phyloP scores from a whole-genome alignment of 2,113 vertebrate species.

The Corvus cornix region DNA sequence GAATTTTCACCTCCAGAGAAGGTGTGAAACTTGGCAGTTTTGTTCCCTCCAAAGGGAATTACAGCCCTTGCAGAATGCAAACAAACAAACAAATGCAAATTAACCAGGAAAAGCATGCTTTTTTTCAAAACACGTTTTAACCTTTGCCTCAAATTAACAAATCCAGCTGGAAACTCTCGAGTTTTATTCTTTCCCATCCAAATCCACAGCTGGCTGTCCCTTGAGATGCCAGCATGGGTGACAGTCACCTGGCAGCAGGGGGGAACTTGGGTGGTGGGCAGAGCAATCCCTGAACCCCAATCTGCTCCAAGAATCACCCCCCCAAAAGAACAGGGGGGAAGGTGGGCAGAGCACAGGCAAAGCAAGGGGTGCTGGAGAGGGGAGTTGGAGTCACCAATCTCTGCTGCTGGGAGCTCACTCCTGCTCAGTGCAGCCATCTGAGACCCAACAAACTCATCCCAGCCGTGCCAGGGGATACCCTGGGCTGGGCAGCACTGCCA shows the following conservation, averaged over 20 bases:
- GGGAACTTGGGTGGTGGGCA: not conserved
- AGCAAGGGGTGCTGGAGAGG: not conserved
- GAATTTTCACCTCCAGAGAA: constrained; percentile 67
- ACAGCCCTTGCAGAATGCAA: constrained; percentile 39
- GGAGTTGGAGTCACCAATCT: not conserved
- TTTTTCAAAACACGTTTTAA: not conserved
- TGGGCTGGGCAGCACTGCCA: not conserved
- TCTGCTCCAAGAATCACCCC: not conserved
- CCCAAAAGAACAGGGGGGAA: not conserved
- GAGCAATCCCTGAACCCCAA: not conserved
- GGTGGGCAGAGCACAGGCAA: not conserved
- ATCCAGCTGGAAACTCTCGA: constrained; percentile 29
- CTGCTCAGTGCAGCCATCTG: not conserved
- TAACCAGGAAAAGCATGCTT: not conserved
- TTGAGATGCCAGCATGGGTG: not conserved
- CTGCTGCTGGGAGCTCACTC: not conserved
- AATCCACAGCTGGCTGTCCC: not conserved
- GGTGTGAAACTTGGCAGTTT: constrained; percentile 68
- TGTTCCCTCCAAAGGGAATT: constrained; percentile 38
- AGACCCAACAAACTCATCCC: not conserved
- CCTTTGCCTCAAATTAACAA: constrained; percentile 48
- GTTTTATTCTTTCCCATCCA: not conserved
- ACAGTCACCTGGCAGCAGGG: not conserved
- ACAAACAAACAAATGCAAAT: constrained; percentile 66
- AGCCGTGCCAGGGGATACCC: not conserved